Base-by-base conservation (phyloP, 2,888 invertebrate genomes). In the Pachliopta kotzebuea region DNA sequence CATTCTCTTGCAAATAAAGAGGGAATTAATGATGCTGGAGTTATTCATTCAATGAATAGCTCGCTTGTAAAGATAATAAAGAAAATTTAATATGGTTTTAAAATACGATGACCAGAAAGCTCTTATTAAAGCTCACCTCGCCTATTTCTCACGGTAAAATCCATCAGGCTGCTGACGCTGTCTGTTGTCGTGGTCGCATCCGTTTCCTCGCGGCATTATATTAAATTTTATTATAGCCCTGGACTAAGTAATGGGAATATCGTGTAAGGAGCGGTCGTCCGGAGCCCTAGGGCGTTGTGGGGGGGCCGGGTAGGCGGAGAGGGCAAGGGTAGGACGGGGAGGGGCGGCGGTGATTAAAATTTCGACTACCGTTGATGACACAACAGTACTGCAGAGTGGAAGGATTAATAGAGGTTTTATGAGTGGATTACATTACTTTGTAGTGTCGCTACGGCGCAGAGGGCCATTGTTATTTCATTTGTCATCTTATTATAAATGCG, bases 241-340 rank as follows among this genome's bases (percentile, higher is more conserved):
- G 90, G 90, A 91, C 92, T 90, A 90, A 92, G 90, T 92, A 92
- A 92, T 92, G 92, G 89, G 91, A 92, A 92, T 92, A 89, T 90
- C 91, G 90, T 92, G 92, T 92, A 92, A 92, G 92, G 89, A 90
- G 87, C 85, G 88, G 79, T 83, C 84, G 86, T 83, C 85, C 85
- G 82, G 77, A 77, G 83, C 86, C 86, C 82, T 79, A 75, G 79
- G 88, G 84, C 82, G 80, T 75, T 74, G 69, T 71, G 72, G 78
- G 78, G 79, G 75, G 71, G 14, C 9, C 71, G 66, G 67, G 67
- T 49, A 67, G 60, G 58, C 65, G 59, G 70, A 70, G 70, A 64
- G 71, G 66, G 70, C 67, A 60, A 63, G 71, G 67, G 71, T 65
- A 63, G 76, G 70, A 84, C 7, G 50, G 50, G 70, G 84, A 8